Percentiles rank a stretch among this genome's conserved stretches.
Evolutionary conservation across 2,888 invertebrate species (phyloP).

Genomic region (Synergus laeviventris): DNA sequence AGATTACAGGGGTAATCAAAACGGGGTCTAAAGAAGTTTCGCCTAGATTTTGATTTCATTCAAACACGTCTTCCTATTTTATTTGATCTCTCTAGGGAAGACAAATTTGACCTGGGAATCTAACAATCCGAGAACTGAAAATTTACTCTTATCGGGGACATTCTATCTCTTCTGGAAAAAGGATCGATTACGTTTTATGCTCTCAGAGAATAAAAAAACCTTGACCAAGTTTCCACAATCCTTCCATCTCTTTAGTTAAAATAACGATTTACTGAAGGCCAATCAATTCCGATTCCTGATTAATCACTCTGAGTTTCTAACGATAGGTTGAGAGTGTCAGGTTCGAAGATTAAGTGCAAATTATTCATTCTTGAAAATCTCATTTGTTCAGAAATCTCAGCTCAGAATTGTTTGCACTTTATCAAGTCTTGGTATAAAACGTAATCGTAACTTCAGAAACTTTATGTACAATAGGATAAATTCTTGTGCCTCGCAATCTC

Average conservation of each 20-base stretch:
- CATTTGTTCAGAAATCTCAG: slow-evolving; percentile 12
- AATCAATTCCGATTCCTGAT: slow-evolving; percentile 18
- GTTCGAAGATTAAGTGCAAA: background rate
- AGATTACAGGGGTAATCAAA: background rate
- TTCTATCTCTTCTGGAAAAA: slow-evolving; percentile 14
- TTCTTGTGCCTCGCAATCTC: slow-evolving; percentile 26
- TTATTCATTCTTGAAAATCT: slow-evolving; percentile 12
- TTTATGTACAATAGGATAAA: slow-evolving; percentile 31
- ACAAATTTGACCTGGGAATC: background rate
- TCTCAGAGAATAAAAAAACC: background rate
- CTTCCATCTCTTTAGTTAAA: background rate
- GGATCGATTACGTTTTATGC: slow-evolving; percentile 30
- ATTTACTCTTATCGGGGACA: slow-evolving; percentile 12
- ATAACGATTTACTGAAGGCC: slow-evolving; percentile 11
- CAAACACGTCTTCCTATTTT: background rate
- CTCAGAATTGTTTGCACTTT: background rate
- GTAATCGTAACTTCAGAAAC: slow-evolving; percentile 8
- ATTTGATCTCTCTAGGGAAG: background rate
- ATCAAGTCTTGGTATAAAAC: slow-evolving; percentile 18
- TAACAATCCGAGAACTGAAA: slow-evolving; percentile 2
- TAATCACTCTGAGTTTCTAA: slow-evolving; percentile 8
- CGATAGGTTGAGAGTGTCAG: slow-evolving; percentile 11
- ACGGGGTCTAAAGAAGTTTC: background rate
- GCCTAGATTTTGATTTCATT: background rate
- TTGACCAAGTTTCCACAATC: slow-evolving; percentile 29